Base-by-base conservation (phyloP, 35 echinoderm and acorn worm species). In the Patiria miniata region DNA sequence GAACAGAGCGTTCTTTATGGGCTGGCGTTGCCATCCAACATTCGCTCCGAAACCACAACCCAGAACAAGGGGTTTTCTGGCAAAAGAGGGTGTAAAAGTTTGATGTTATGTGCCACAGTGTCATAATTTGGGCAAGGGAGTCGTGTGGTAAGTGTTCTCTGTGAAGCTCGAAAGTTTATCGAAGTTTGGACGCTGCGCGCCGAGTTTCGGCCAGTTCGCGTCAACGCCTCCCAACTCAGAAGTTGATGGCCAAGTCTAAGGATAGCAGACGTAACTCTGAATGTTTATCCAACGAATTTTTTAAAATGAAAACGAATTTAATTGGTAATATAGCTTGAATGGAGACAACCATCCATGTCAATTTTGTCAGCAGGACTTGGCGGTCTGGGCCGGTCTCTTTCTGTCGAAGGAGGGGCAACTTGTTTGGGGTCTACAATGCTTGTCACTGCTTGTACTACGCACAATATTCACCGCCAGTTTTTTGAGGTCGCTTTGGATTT, bases 221-320 rank as follows among this genome's bases (percentile, higher is more conserved):
- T 23, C 23, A 30, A 73, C 65, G 65, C 65, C 65, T 73, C 18
- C 34, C 23, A 26, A 18, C 65, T 73, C 65, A 2, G 65, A 73
- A 73, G 26, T 73, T 73, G 65, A 73, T 73, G 65, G 65, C 65
- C 23, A 32, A 73, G 26, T 28, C 14, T 73, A 28, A 26, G 65
- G 26, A 73, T 0, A 73, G 34, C 65, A 26, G 65, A 26, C 65
- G 14, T 26, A 73, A 26, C 65, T 30, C 26, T 73, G 34, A 73
- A 73, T 73, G 34, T 73, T 73, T 73, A 73, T 73, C 65, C 65
- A 73, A 73, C 65, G 65, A 73, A 73, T 73, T 73, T 73, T 73
- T 73, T 26, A 73, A 73, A 73, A 73, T 73, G 26, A 73, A 30
- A 73, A 73, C 65, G 65, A 73, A 32, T 73, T 73, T 73, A 73